Conservation (phyloP, 1,140 invertebrate species). For the Palaemon carinicauda region DNA sequence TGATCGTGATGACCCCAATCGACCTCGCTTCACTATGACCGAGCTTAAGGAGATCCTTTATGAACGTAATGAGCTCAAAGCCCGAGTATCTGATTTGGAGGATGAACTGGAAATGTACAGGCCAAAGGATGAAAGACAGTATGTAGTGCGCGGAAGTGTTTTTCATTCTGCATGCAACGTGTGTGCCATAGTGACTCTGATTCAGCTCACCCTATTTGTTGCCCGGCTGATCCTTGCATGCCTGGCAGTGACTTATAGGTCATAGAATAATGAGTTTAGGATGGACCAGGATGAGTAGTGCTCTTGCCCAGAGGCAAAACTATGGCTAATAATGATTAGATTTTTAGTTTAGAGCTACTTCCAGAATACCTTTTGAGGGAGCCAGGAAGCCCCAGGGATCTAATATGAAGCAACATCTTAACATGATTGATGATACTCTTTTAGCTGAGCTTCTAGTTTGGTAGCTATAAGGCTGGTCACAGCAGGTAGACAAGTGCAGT, state of each 20-base stretch:
- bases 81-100: constrained; percentile 83
- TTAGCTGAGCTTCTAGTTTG: not conserved
- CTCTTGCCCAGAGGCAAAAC: not conserved
- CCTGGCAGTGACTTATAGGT: constrained; percentile 28
- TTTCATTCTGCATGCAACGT: constrained; percentile 49
- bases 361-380: not conserved
- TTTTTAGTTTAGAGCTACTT: constrained; percentile 21
- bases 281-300: constrained; percentile 33
- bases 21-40: constrained; percentile 87
- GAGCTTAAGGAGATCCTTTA: constrained; percentile 88
- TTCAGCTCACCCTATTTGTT: constrained; percentile 35
- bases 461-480: not conserved
- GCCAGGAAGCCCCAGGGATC: not conserved
- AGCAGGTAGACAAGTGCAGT: not conserved
- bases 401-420: not conserved
- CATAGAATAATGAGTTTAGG: constrained; percentile 25
- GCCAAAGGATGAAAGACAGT: constrained; percentile 62
- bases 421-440: not conserved
- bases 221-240: constrained; percentile 39
- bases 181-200: constrained; percentile 15
- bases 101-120: constrained; percentile 82
- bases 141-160: constrained; percentile 18
- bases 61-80: constrained; percentile 88
- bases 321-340: not conserved
- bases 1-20: constrained; percentile 80